phyloP scores from a whole-genome alignment of 2,888 invertebrate genomes.

The Oscheius sp. region DNA sequence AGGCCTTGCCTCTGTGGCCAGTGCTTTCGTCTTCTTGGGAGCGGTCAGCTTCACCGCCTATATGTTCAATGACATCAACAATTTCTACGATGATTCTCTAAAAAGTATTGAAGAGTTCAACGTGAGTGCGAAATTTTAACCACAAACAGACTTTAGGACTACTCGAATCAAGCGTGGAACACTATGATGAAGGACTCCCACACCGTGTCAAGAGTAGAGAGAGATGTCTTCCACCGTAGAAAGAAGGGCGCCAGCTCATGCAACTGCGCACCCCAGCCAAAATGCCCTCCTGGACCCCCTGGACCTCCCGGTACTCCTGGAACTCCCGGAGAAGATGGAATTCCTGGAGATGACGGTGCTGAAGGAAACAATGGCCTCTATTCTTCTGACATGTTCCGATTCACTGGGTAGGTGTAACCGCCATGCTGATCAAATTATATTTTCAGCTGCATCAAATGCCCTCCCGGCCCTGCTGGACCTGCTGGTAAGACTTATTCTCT shows the following conservation, averaged over 20 bases:
- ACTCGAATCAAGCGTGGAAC: slow-evolving; percentile 19
- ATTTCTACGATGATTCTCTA: slow-evolving; percentile 20
- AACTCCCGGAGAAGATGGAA: slow-evolving; percentile 18
- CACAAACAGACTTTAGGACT: background rate
- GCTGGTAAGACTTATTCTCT: no score
- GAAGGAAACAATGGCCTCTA: slow-evolving; percentile 5
- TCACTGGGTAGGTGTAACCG: background rate
- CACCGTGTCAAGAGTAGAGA: slow-evolving; percentile 3
- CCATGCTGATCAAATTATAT: no score
- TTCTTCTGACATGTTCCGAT: background rate
- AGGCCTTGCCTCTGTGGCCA: slow-evolving; percentile 3
- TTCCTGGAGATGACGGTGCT: slow-evolving; percentile 17
- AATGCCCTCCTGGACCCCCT: slow-evolving; percentile 27
- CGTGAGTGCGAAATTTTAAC: background rate
- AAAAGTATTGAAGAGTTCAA: slow-evolving; percentile 21
- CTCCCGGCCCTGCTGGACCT: slow-evolving; percentile 31
- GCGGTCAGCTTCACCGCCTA: slow-evolving; percentile 6
- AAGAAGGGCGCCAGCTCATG: slow-evolving; percentile 10
- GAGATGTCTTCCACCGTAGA: slow-evolving; percentile 12
- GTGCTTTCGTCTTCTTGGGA: slow-evolving; percentile 8
- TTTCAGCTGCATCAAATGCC: slow-evolving; percentile 32
- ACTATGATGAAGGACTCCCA: background rate
- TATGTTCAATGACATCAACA: slow-evolving; percentile 19
- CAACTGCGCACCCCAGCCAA: slow-evolving; percentile 3
- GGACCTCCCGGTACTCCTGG: slow-evolving; percentile 27